Evolutionary conservation across 1,140 invertebrate genomes (phyloP).

Genomic region (Drosophila ficusphila): DNA sequence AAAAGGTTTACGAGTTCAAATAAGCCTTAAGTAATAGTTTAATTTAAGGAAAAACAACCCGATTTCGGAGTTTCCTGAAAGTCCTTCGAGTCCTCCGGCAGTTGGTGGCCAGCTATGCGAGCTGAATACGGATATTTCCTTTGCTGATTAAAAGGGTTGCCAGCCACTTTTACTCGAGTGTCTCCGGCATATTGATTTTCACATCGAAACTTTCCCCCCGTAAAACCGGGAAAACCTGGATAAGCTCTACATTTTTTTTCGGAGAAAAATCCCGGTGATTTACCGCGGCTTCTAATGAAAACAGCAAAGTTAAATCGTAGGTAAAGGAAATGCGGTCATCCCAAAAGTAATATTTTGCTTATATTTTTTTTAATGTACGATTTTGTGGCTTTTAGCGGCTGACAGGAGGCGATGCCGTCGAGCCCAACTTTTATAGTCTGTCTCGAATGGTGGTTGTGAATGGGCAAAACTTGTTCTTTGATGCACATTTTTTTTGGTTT

Average conservation of each 20-base stretch:
- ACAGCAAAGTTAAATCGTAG: constrained; percentile 29
- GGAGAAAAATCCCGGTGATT: constrained; percentile 23
- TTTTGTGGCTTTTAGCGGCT: constrained; percentile 62
- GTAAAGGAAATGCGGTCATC: constrained; percentile 43
- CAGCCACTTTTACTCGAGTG: neutral
- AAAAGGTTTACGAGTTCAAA: too few species aligned
- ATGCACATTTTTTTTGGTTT: constrained; percentile 54
- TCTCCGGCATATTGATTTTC: constrained; percentile 22
- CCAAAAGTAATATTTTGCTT: constrained; percentile 62
- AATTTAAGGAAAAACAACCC: neutral
- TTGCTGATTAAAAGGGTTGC: constrained; percentile 18
- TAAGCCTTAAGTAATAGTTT: too few species aligned
- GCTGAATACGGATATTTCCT: neutral
- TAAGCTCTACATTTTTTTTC: neutral
- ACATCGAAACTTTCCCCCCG: neutral
- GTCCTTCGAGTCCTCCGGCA: constrained; percentile 1
- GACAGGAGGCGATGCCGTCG: constrained; percentile 7
- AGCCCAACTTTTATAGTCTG: constrained; percentile 28
- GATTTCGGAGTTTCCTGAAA: neutral
- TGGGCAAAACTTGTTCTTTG: constrained; percentile 71
- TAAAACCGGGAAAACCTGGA: too few species aligned
- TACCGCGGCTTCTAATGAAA: constrained; percentile 60
- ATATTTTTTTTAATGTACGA: constrained; percentile 59
- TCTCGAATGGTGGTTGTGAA: constrained; percentile 19
- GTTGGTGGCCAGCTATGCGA: neutral